phyloP scores from a whole-genome alignment of 1,140 invertebrate species.

The Stegodyphus mimosarum region DNA sequence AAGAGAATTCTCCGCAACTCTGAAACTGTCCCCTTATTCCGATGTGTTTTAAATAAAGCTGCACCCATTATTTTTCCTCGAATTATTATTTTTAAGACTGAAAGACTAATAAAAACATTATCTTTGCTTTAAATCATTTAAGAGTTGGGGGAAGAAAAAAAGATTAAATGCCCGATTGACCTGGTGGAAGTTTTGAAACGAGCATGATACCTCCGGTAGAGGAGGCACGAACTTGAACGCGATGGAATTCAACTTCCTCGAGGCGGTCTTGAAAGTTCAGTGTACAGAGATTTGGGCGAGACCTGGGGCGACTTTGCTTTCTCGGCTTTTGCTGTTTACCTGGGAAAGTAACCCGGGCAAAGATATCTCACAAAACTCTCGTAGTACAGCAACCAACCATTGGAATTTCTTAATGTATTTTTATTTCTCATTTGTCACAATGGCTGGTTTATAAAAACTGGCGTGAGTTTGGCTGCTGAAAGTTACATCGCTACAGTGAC shows the following conservation, averaged over 20 bases:
- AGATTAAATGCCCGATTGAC: slow-evolving; percentile 53
- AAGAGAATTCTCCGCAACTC: background rate
- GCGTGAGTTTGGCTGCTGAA: no score
- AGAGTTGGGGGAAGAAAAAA: background rate
- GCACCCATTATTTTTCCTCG: background rate
- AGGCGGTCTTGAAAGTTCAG: slow-evolving; percentile 45
- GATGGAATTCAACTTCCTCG: slow-evolving; percentile 31
- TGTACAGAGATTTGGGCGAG: slow-evolving; percentile 42
- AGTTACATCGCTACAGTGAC: no score
- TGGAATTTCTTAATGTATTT: no score
- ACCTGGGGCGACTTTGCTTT: slow-evolving; percentile 37
- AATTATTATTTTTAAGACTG: slow-evolving; percentile 1
- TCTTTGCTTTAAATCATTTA: slow-evolving; percentile 14
- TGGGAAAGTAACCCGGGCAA: slow-evolving; percentile 7
- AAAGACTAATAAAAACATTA: slow-evolving; percentile 11
- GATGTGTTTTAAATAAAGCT: slow-evolving; percentile 1
- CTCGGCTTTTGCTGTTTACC: background rate
- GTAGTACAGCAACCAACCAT: no score
- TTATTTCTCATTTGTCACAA: no score
- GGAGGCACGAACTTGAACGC: slow-evolving; percentile 56
- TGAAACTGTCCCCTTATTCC: no score
- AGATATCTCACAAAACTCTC: no score
- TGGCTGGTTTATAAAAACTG: no score
- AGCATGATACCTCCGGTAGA: slow-evolving; percentile 46
- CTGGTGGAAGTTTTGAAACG: slow-evolving; percentile 44